A percentile compares a stretch with the other conserved stretches of the same genome.
Conservation (phyloP, 1,140 invertebrate species). For the Limonius californicus region DNA sequence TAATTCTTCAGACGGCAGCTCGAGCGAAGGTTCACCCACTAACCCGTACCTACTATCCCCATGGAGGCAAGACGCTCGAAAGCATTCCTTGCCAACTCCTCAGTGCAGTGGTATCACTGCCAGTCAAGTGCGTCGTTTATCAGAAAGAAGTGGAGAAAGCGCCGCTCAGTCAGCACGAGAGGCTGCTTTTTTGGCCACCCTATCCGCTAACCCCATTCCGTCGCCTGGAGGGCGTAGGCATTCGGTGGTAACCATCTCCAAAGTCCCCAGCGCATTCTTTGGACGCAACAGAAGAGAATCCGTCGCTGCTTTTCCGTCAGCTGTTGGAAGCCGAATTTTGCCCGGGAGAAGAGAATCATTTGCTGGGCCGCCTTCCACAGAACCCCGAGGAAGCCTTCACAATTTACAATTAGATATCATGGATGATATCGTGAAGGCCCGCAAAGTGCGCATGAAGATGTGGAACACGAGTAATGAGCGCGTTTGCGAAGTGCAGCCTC, state of each 20-base stretch:
- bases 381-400: conserved; percentile 68
- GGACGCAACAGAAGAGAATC: conserved; percentile 73
- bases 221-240: conserved; percentile 71
- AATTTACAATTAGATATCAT: conserved; percentile 81
- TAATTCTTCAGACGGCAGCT: conserved; percentile 53
- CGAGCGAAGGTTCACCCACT: conserved; percentile 67
- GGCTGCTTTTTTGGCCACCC: conserved; percentile 73
- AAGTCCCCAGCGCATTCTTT: conserved; percentile 68
- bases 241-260: conserved; percentile 79
- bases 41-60: conserved; percentile 77
- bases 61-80: conserved; percentile 64
- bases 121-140: conserved; percentile 74
- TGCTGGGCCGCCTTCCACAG: conserved; percentile 59
- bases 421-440: conserved; percentile 78
- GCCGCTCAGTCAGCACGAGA: conserved; percentile 65
- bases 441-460: conserved; percentile 76
- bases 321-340: conserved; percentile 42
- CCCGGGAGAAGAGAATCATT: conserved; percentile 51
- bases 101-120: conserved; percentile 79
- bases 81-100: conserved; percentile 76
- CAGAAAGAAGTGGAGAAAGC: conserved; percentile 71
- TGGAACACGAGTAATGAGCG: conserved; percentile 77
- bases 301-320: conserved; percentile 67
- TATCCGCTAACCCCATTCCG: conserved; percentile 65
- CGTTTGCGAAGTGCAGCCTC: conserved; percentile 73